A percentile compares a stretch with the other conserved stretches of the same genome.
These are phyloP conservation scores for Umimayanthus chanpuru DNA, from an alignment of 92 coral and sea anemone species.

Conservation along the genomic window DNA sequence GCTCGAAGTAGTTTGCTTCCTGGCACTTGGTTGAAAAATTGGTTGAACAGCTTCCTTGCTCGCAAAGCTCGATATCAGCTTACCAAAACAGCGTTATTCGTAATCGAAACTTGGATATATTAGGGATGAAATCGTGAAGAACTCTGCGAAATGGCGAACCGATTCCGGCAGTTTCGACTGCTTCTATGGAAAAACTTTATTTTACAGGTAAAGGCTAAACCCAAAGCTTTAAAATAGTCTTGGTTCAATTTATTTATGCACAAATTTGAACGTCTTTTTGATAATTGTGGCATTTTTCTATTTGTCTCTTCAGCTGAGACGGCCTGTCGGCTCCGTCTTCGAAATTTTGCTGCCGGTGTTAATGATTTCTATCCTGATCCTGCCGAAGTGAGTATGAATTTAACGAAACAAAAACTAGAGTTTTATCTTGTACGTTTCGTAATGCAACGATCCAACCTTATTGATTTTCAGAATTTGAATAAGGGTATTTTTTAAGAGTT, in stretches of 20 bases:
- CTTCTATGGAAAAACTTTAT: conserved; percentile 96
- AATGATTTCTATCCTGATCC: conserved; percentile 70
- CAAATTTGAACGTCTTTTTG: background rate
- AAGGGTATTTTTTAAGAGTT: no score
- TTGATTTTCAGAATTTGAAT: no score
- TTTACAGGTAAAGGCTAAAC: conserved; percentile 77
- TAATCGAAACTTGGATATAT: background rate
- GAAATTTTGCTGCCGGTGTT: conserved; percentile 88
- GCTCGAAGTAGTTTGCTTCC: no score
- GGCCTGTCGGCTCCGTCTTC: conserved; percentile 91
- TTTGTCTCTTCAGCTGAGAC: conserved; percentile 67
- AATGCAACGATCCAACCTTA: background rate
- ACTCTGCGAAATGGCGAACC: conserved; percentile 66
- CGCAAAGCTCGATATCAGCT: background rate
- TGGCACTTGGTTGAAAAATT: no score
- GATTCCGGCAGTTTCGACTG: conserved; percentile 95
- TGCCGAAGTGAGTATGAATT: conserved; percentile 75
- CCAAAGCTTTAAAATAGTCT: background rate
- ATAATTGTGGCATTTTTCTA: background rate
- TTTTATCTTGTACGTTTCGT: background rate
- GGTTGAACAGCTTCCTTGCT: background rate
- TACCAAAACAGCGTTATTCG: background rate
- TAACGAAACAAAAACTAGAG: no score
- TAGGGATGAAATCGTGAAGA: background rate
- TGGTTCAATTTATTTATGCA: background rate